Base-by-base conservation (phyloP, 2,797 vertebrate species). In the Gymnocypris eckloni region DNA sequence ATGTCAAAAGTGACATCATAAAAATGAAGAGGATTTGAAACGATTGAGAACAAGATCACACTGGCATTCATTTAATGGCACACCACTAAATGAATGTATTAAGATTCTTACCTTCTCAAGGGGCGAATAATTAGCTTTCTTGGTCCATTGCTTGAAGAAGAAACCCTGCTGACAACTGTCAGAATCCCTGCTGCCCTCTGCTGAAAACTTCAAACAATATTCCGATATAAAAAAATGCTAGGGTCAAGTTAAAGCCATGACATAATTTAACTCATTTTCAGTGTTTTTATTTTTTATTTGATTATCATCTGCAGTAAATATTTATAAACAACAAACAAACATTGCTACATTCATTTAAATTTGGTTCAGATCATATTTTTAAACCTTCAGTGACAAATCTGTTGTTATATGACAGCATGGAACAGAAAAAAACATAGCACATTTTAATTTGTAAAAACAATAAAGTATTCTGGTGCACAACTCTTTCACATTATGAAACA, bases 121-220 rank as follows among this genome's bases (percentile, higher is more conserved):
- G 2, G 1, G 48, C 8, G 3, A 6, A 66, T 43, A 43, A 43
- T 59, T 66, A n/a, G 56, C 18, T 9, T 83, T 13, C 3, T 67
- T 69, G 61, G 12, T 33, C 43, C 1, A 37, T 48, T 52, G 8
- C 4, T 69, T 56, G 12, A 67, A 43, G 61, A 78, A 56, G 48
- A 69, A 78, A 56, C 16, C 16, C 37, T 69, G 45, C 28, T 69
- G 37, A 52, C 45, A n/a, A 25, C 10, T 28, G 33, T 77, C 45
- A 84, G 37, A 61, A 82, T 90, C 81, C 89, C 67, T 77, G 86
- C 82, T 89, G 91, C 92, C 92, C 81, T 85, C 92, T 89, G 20
- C 84, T 94, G 93, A 89, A 22, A 39, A 72, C 25, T 78, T 18
- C 4, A 37, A 72, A 59, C n/a, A 66, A 37, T 25, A 33, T 22